Evolutionary conservation across 2,113 vertebrate species (phyloP).

Genomic region (Phylloscopus trochilus): DNA sequence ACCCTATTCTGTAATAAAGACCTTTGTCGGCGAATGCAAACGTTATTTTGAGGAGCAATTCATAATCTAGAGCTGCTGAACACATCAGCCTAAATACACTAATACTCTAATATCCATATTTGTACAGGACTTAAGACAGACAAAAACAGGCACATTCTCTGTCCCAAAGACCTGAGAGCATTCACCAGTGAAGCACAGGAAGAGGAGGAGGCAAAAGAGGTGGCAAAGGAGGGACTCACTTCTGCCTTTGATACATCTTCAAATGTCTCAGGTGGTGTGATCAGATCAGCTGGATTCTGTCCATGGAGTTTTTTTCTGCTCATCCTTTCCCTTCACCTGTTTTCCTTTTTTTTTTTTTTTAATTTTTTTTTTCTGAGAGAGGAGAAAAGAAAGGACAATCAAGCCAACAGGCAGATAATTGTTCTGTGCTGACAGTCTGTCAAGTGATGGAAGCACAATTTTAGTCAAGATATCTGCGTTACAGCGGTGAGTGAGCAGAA

Average conservation of each 20-base stretch:
- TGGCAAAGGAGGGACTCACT: neutral
- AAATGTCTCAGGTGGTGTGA: neutral
- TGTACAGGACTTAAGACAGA: conserved; percentile 23
- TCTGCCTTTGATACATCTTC: neutral
- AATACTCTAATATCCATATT: conserved; percentile 25
- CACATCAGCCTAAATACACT: conserved; percentile 21
- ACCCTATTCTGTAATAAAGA: conserved; percentile 49
- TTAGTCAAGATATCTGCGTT: neutral
- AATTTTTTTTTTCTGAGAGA: neutral
- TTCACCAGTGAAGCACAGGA: neutral
- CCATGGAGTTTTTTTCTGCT: neutral
- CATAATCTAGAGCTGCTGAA: conserved; percentile 31
- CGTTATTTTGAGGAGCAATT: conserved; percentile 45
- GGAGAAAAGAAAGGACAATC: neutral
- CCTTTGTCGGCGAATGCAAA: neutral
- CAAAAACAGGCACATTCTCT: neutral
- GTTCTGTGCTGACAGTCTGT: conserved; percentile 38
- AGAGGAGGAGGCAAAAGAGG: neutral
- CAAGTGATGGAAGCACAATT: conserved; percentile 25
- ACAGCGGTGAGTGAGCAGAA: neutral
- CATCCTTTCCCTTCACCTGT: neutral
- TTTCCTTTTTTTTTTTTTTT: neutral
- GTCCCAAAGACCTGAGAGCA: neutral
- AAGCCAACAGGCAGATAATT: conserved; percentile 24
- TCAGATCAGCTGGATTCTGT: neutral